Percentiles rank a stretch among this genome's conserved stretches.
These are phyloP conservation scores for Macroteleia sp. DNA, from an alignment of 2,888 invertebrate species.

Conservation along the genomic window DNA sequence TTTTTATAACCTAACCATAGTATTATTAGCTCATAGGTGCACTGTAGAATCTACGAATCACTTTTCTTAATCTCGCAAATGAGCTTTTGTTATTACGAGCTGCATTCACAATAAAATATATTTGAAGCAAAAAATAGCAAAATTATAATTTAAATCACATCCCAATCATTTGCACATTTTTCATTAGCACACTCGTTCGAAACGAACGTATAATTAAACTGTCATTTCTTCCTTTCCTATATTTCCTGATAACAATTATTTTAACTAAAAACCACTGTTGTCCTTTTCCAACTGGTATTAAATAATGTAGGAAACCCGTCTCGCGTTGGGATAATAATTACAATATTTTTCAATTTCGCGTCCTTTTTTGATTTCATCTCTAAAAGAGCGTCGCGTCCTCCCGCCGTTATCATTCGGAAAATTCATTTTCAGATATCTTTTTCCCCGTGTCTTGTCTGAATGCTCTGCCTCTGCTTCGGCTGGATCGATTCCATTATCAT, in stretches of 20 bases:
- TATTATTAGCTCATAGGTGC: too few relatives aligned
- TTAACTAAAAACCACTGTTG: constrained; percentile 28
- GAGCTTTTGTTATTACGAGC: too few relatives aligned
- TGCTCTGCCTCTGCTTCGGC: constrained; percentile 24
- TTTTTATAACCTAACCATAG: too few relatives aligned
- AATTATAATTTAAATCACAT: constrained; percentile 19
- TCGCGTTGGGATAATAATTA: constrained; percentile 30
- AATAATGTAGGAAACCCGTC: constrained; percentile 3
- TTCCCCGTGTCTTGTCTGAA: constrained; percentile 22
- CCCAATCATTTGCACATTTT: constrained; percentile 18
- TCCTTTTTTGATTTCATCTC: constrained; percentile 15
- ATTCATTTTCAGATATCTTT: constrained; percentile 29
- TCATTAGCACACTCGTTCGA: constrained; percentile 28
- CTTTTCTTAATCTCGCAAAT: too few relatives aligned
- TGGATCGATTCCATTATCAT: constrained; percentile 25
- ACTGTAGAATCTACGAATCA: too few relatives aligned
- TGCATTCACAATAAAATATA: too few relatives aligned
- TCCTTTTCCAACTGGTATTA: constrained; percentile 8
- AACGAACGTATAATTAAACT: constrained; percentile 47
- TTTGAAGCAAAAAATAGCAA: too few relatives aligned
- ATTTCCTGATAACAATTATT: constrained; percentile 45
- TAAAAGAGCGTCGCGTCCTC: constrained; percentile 3
- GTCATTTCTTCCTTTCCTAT: constrained; percentile 33
- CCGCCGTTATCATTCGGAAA: constrained; percentile 22
- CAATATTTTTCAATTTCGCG: constrained; percentile 39